These are phyloP conservation scores for Drosophila persimilis DNA, from an alignment of 1,140 invertebrate species.

Conservation along the genomic window DNA sequence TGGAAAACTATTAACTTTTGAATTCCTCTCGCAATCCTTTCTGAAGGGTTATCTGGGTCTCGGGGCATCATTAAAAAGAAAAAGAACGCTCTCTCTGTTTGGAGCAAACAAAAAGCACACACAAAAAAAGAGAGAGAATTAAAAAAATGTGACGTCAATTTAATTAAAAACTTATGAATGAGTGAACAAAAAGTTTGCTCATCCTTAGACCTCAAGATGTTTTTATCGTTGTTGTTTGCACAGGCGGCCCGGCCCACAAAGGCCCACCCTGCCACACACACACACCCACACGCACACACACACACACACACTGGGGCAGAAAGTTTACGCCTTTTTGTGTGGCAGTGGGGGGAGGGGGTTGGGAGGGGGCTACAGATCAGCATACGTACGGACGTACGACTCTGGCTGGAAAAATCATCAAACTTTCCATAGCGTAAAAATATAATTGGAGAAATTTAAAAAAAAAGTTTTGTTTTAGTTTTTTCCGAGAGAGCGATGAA, in stretches of 20 bases:
- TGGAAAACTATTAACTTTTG: constrained; percentile 20
- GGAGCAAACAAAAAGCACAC: constrained; percentile 8
- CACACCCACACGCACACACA: too few relatives aligned
- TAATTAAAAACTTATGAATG: constrained; percentile 82
- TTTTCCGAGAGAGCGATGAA: neutral
- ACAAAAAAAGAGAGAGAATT: constrained; percentile 10
- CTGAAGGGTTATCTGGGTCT: constrained; percentile 11
- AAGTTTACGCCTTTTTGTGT: constrained; percentile 43
- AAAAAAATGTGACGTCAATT: constrained; percentile 77
- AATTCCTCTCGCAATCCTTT: neutral
- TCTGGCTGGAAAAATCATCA: constrained; percentile 40
- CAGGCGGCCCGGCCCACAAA: constrained; percentile 51
- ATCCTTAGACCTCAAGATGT: constrained; percentile 78
- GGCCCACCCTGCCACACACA: too few relatives aligned
- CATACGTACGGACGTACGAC: constrained; percentile 35
- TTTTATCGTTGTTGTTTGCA: constrained; percentile 78
- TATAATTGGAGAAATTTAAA: constrained; percentile 74
- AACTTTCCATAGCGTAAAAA: constrained; percentile 78
- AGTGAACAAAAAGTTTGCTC: constrained; percentile 79
- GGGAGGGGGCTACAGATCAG: constrained; percentile 49
- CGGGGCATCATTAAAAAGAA: constrained; percentile 53
- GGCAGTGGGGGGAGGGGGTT: neutral
- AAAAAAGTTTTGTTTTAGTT: constrained; percentile 62
- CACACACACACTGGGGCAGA: constrained; percentile 14
- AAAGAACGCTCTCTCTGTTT: constrained; percentile 19